Base-by-base conservation (phyloP, 2,113 vertebrate genomes). In the Grallaria varia region DNA sequence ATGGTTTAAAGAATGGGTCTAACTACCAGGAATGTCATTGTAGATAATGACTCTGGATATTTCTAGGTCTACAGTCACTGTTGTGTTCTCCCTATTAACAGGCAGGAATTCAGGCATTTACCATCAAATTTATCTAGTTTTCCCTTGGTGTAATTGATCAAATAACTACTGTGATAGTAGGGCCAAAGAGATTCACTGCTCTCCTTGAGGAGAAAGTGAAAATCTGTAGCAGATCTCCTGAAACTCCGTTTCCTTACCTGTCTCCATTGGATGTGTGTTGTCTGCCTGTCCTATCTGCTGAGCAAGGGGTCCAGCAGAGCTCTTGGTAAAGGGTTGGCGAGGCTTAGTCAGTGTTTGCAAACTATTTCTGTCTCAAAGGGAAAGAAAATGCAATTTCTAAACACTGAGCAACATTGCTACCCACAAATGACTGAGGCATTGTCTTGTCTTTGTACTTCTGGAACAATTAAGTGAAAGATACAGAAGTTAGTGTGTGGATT, bases 1-100 rank as follows among this genome's bases (percentile, higher is more conserved):
- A 89, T 68, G 42, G 9, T 56, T 93, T 94, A 81, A 96, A 90
- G 72, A 77, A 42, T 44, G 52, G 55, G 44, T 78, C 88, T 96
- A 86, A 37, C 75, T 84, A 66, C 47, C 15, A 52, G 50, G 33
- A 77, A 47, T 83, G 27, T 63, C 31, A 83, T 14, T 33, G 52
- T 30, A 88, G 85, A 49, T 91, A 88, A 88, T 75, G 63, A 83
- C 23, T 84, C 49, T 81, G 85, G 42, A 11, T 94, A 14, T 93
- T 94, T 83, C 82, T 39, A 64, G 22, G 39, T 74, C 47, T 96
- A 22, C 42, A 89, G 30, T 92, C 44, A 64, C 40, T 64, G 44
- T 60, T 75, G 40, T 67, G 40, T 75, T 82, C 59, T 56, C n/a
- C 37, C 31, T 19, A 31, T 82, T 69, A 73, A 45, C 25, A 52